phyloP scores from a whole-genome alignment of 35 echinoderm and acorn worm species.

The Nesometra sesokonis region DNA sequence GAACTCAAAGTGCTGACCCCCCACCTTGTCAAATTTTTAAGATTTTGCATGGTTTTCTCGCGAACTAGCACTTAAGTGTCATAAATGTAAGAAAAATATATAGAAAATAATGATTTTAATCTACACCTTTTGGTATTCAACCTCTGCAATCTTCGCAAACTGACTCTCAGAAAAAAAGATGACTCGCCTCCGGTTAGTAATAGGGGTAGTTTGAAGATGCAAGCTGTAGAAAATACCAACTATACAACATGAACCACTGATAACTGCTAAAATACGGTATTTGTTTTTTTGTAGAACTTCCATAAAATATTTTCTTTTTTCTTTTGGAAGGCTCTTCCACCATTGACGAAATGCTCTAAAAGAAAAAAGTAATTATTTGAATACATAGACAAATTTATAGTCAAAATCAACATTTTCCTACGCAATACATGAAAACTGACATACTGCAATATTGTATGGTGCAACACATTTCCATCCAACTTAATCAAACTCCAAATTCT shows the following conservation, averaged over 20 bases:
- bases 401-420: neutral
- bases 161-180: slow-evolving; percentile 67
- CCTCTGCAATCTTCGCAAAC: slow-evolving; percentile 47
- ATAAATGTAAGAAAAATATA: too few species aligned
- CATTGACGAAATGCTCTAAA: slow-evolving; percentile 75
- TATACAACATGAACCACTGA: slow-evolving; percentile 22
- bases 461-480: too few species aligned
- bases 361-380: neutral
- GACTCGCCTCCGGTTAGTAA: slow-evolving; percentile 71
- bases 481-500: too few species aligned
- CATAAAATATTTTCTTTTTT: slow-evolving; percentile 26
- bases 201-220: slow-evolving; percentile 59
- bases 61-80: too few species aligned
- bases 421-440: neutral
- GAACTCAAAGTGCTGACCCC: too few species aligned
- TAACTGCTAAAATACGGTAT: slow-evolving; percentile 34
- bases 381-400: neutral
- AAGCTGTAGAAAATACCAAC: slow-evolving; percentile 24
- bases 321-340: slow-evolving; percentile 56
- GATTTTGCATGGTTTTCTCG: too few species aligned
- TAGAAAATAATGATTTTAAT: too few species aligned
- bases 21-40: too few species aligned
- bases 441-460: too few species aligned
- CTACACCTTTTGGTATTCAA: slow-evolving; percentile 58
- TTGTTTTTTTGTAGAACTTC: slow-evolving; percentile 34